Base-by-base conservation (phyloP, 2,888 invertebrate species). In the Cantharis lateralis region DNA sequence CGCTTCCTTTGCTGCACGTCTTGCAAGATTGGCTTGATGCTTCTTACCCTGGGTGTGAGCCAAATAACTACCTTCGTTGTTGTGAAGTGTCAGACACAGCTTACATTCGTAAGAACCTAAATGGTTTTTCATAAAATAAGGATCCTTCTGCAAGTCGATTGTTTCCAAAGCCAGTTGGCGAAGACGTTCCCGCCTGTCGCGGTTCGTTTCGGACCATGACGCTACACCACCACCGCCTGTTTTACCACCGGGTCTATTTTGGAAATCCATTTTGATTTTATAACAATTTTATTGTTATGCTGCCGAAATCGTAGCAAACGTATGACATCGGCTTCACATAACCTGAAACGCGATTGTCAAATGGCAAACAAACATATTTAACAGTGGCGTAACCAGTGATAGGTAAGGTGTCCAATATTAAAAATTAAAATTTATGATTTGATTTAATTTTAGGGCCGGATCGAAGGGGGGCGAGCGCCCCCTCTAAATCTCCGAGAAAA, bases 101-200 rank as follows among this genome's bases (percentile, higher is more conserved):
- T 99, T 99, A 88, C 99, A 99, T 89, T 99, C 99, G 88, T 99
- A 99, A 0, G 99, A 98, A 0, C 95, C 94, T 91, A 88, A 81
- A 90, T 99, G 99, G 90, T 99, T 99, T 93, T 98, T 98, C 99
- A 99, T 99, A 91, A 99, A 99, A 92, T 99, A 99, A 0, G 99
- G 99, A 92, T 99, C 99, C 89, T 99, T 99, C 87, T 98, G 97
- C 20, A 99, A 91, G 88, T 99, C 99, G 78, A 99, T 99, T 0
- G 99, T 99, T 88, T 99, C 99, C 76, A 99, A 89, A 20, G 99
- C 99, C 68, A 99, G 91, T 88, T 98, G 98, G 11, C 99, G 92
- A 26, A 99, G 92, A 74, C 99, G 93, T 88, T 99, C 99, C 80
- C 98, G 92, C 62, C 99, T 93, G 87, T 99, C 99, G 74, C 98